Percentiles rank a stretch among this genome's conserved stretches.
phyloP scores from a whole-genome alignment of 2,888 invertebrate species.

The Hirtodrosophila confusa region DNA sequence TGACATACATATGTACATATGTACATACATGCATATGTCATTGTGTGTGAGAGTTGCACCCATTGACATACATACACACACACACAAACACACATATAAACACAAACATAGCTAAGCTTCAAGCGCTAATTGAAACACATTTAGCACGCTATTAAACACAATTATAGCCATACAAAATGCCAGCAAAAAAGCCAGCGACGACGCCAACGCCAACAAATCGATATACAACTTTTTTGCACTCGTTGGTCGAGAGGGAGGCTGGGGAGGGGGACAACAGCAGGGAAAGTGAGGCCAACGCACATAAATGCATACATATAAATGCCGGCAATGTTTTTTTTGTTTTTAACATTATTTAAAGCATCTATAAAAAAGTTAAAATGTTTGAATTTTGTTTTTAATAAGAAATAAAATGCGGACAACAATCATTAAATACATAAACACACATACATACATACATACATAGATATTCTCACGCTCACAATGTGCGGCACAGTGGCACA shows the following conservation, averaged over 20 bases:
- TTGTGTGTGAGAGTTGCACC: slow-evolving; percentile 12
- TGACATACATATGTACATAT: slow-evolving; percentile 17
- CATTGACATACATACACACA: slow-evolving; percentile 53
- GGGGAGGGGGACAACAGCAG: slow-evolving; percentile 12
- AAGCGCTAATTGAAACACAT: slow-evolving; percentile 71
- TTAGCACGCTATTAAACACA: slow-evolving; percentile 77
- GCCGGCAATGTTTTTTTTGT: slow-evolving; percentile 37
- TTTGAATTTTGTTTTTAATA: slow-evolving; percentile 53
- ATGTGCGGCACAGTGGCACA: slow-evolving; percentile 28
- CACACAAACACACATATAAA: slow-evolving; percentile 45
- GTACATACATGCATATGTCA: background rate
- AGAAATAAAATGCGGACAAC: slow-evolving; percentile 38
- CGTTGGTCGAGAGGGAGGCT: background rate
- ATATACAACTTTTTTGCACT: slow-evolving; percentile 45
- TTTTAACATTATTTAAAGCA: slow-evolving; percentile 61
- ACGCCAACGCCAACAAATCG: slow-evolving; percentile 63
- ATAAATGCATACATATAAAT: slow-evolving; percentile 24
- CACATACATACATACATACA: background rate
- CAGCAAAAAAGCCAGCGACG: slow-evolving; percentile 34
- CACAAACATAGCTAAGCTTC: slow-evolving; percentile 40
- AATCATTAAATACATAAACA: slow-evolving; percentile 22
- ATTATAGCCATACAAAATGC: slow-evolving; percentile 59
- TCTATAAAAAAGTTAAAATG: slow-evolving; percentile 63
- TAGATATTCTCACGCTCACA: slow-evolving; percentile 42
- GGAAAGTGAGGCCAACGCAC: slow-evolving; percentile 29